A percentile compares a stretch with the other conserved stretches of the same genome.
These are phyloP conservation scores for Aphaenogaster floridana DNA, from an alignment of 1,140 invertebrate species.

Conservation along the genomic window DNA sequence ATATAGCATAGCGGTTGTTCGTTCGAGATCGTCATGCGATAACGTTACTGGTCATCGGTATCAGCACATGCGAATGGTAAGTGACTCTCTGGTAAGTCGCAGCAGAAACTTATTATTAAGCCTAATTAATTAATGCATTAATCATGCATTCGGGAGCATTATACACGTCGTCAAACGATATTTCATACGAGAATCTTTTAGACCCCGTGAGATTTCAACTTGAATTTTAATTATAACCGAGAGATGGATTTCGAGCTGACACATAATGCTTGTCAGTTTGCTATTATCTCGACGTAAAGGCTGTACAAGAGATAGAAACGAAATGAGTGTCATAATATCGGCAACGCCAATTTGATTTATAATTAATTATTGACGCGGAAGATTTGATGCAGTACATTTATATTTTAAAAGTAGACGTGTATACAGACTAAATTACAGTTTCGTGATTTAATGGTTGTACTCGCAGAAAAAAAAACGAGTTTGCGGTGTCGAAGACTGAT, in stretches of 20 bases:
- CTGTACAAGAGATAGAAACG: background rate
- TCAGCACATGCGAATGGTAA: background rate
- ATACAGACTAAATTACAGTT: background rate
- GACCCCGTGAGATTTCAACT: background rate
- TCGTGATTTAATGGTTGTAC: background rate
- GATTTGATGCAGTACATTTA: background rate
- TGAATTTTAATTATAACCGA: constrained; percentile 15
- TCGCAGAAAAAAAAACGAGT: background rate
- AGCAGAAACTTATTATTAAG: constrained; percentile 5
- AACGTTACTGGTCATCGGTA: constrained; percentile 23
- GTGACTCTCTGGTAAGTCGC: background rate
- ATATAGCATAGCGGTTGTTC: background rate
- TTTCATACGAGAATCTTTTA: background rate
- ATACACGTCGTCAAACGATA: background rate
- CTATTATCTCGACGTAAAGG: background rate
- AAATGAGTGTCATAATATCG: background rate
- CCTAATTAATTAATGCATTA: background rate
- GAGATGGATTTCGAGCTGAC: background rate
- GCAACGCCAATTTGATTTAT: background rate
- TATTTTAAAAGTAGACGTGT: background rate
- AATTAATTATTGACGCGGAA: background rate
- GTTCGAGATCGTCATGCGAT: background rate
- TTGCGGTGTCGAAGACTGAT: background rate
- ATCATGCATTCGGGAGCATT: background rate
- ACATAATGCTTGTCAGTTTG: background rate